These are phyloP conservation scores for Bolinopsis microptera DNA, from an alignment of 37 sponge, comb jelly and placozoan genomes.

Conservation along the genomic window DNA sequence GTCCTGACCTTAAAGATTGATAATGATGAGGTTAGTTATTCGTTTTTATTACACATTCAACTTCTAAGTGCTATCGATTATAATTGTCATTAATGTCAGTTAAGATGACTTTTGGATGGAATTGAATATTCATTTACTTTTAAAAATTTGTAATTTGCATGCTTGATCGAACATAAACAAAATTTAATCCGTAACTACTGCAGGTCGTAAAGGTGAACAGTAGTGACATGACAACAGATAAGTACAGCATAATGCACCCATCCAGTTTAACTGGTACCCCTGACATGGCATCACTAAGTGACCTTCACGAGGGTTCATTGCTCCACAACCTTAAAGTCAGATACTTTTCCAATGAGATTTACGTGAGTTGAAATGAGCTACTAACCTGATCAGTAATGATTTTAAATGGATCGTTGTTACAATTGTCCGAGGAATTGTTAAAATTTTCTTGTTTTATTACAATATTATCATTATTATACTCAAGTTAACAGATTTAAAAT, in stretches of 20 bases:
- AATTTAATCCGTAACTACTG: neutral
- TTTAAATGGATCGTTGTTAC: too few relatives aligned
- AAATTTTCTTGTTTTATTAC: too few relatives aligned
- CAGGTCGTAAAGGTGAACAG: conserved; percentile 55
- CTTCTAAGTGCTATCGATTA: neutral
- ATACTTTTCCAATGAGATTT: conserved; percentile 80
- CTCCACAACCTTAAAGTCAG: conserved; percentile 87
- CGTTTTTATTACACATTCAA: neutral
- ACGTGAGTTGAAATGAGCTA: too few relatives aligned
- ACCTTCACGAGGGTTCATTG: conserved; percentile 95
- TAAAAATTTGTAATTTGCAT: too few relatives aligned
- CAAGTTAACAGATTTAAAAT: too few relatives aligned
- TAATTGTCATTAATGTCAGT: too few relatives aligned
- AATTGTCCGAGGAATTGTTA: too few relatives aligned
- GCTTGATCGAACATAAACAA: too few relatives aligned
- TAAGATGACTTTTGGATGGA: too few relatives aligned
- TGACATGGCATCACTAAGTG: conserved; percentile 91
- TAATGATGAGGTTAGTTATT: conserved; percentile 37
- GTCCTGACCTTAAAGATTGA: conserved; percentile 53
- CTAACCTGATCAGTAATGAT: neutral
- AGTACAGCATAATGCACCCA: conserved; percentile 73
- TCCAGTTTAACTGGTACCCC: conserved; percentile 81
- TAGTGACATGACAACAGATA: conserved; percentile 22
- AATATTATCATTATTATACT: too few relatives aligned
- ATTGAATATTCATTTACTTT: too few relatives aligned